These are phyloP conservation scores for Drosophila kepulauana DNA, from an alignment of 1,140 invertebrate genomes.

Conservation along the genomic window DNA sequence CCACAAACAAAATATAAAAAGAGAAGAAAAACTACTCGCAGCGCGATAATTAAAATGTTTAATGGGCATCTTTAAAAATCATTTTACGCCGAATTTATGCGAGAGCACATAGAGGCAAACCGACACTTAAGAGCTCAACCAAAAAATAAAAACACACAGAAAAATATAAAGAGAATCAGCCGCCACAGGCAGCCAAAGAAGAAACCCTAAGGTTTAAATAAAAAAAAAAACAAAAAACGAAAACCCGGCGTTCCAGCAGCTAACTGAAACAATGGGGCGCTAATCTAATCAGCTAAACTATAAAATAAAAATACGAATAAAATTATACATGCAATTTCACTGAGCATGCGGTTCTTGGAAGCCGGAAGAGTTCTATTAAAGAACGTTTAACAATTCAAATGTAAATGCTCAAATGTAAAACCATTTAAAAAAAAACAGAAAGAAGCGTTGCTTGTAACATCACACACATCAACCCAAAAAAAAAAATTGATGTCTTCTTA, in stretches of 20 bases:
- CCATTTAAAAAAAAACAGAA: not conserved
- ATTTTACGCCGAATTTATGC: conserved; percentile 78
- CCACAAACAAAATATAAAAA: conserved; percentile 38
- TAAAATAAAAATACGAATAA: conserved; percentile 40
- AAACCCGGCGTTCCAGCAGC: conserved; percentile 28
- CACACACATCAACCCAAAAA: no score
- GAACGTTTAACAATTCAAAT: conserved; percentile 61
- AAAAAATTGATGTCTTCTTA: no score
- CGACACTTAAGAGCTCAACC: conserved; percentile 26
- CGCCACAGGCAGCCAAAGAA: not conserved
- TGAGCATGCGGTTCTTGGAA: conserved; percentile 59
- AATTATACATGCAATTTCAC: conserved; percentile 60
- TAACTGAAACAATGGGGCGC: conserved; percentile 59
- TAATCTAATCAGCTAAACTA: conserved; percentile 73
- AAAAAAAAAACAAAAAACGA: not conserved
- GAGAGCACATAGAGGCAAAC: conserved; percentile 12
- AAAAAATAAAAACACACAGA: no score
- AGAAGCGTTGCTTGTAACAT: not conserved
- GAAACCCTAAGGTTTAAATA: not conserved
- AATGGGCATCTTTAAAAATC: conserved; percentile 75
- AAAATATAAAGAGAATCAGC: conserved; percentile 7
- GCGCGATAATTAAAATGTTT: conserved; percentile 78
- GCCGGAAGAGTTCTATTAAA: conserved; percentile 70
- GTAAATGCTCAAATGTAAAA: conserved; percentile 55
- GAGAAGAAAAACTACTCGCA: conserved; percentile 50